Evolutionary conservation across 2,888 invertebrate species (phyloP).

Genomic region (Andrena praecox): DNA sequence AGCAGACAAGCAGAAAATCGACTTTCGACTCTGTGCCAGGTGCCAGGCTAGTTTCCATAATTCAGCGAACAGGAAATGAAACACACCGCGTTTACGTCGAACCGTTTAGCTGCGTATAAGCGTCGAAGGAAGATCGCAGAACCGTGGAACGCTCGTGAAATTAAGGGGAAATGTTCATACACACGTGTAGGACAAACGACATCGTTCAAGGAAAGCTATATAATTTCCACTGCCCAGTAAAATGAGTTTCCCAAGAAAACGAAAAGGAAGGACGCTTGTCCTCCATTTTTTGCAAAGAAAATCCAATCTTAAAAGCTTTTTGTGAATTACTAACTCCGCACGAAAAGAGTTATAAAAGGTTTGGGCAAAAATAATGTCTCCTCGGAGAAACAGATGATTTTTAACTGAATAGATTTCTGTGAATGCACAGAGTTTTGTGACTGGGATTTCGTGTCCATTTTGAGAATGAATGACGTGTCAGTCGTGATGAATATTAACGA

Average conservation of each 20-base stretch:
- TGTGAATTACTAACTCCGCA: no score
- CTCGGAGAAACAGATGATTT: neutral
- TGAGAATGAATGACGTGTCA: neutral
- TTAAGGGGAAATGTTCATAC: neutral
- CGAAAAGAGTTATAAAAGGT: neutral
- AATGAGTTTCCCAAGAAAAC: slow-evolving; percentile 18
- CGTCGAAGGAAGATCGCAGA: neutral
- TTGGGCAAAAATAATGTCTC: neutral
- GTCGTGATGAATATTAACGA: neutral
- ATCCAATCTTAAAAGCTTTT: slow-evolving; percentile 10
- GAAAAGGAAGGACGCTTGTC: neutral
- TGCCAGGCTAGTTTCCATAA: slow-evolving; percentile 40
- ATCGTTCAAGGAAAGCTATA: neutral
- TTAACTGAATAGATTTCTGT: neutral
- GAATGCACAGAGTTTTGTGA: neutral
- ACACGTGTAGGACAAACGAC: neutral
- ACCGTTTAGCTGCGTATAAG: slow-evolving; percentile 3
- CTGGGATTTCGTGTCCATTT: neutral
- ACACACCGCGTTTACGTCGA: neutral
- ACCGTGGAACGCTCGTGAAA: slow-evolving; percentile 11
- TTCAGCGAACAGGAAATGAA: slow-evolving; percentile 25
- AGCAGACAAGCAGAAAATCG: slow-evolving; percentile 41
- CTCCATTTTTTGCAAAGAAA: neutral
- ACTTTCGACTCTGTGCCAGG: neutral
- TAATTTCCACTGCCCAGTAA: slow-evolving; percentile 27